Percentiles rank a stretch among this genome's conserved stretches.
These are phyloP conservation scores for Tetragonula clypearis DNA, from an alignment of 1,140 invertebrate genomes.

Conservation along the genomic window DNA sequence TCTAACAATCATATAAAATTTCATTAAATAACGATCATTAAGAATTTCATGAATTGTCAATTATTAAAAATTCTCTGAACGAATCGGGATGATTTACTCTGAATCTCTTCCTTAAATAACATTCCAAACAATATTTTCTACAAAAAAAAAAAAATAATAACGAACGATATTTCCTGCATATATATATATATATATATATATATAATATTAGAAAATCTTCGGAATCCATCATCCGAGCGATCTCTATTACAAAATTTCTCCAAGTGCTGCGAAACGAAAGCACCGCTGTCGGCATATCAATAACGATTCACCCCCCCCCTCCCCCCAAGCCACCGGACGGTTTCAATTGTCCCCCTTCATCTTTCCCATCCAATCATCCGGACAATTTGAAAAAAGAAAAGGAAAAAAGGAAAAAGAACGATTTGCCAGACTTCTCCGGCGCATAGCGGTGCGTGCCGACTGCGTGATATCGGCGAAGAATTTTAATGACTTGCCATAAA, in stretches of 20 bases:
- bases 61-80: too few relatives aligned
- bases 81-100: too few relatives aligned
- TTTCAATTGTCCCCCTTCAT: not conserved
- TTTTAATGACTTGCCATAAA: slow-evolving; percentile 20
- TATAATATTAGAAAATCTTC: not conserved
- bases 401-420: too few relatives aligned
- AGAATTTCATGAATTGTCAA: too few relatives aligned
- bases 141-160: too few relatives aligned
- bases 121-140: not conserved
- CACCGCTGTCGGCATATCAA: not conserved
- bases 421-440: not conserved
- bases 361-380: not conserved
- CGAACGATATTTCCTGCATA: not conserved
- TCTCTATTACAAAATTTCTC: not conserved
- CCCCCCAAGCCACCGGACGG: rapidly evolving
- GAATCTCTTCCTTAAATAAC: not conserved
- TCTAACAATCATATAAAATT: too few relatives aligned
- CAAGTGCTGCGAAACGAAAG: not conserved
- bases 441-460: not conserved
- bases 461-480: slow-evolving; percentile 5
- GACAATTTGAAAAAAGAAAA: not conserved
- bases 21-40: too few relatives aligned
- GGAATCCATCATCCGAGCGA: not conserved
- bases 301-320: not conserved
- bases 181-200: too few relatives aligned